Base-by-base conservation (phyloP, 2,113 vertebrate species). In the Pluvialis apricaria region DNA sequence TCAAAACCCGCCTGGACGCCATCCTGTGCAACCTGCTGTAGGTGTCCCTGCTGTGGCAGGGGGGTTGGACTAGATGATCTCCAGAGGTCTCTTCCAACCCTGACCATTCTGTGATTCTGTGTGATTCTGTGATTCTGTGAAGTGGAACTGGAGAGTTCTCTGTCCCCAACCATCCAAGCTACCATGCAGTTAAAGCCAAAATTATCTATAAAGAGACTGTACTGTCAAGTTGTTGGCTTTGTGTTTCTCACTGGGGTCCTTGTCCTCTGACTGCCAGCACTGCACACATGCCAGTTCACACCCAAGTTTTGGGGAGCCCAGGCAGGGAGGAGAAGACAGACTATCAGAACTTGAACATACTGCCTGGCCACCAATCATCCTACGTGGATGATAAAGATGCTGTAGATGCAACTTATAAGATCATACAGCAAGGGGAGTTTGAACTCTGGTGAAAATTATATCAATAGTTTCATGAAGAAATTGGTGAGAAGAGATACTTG, bases 381-480 rank as follows among this genome's bases (percentile, higher is more conserved):
- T 69, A 2, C 1, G 0, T 10, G 11, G 16, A 73, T 65, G 21
- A 42, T 13, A 86, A 61, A 77, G 18, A 40, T 0, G 2, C 32
- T 57, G 6, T 24, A 51, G 25, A 10, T 31, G 38, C 4, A 3
- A 78, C n/a, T 40, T 52, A 6, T 3, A 76, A 51, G 38, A 44
- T 45, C 22, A 17, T 58, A 71, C 71, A 78, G 36, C 36, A 73
- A 90, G 8, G 25, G 34, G 18, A 71, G 10, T 58, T 86, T 17
- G 5, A 75, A 57, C 7, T 28, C 55, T 57, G 19, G 12, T 57
- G 60, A 88, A 88, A 94, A 86, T 21, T n/a, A 9, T 36, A 52
- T 38, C 29, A 57, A 26, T 70, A 15, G n/a, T 83, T 86, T 45
- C 3, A 38, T 58, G 0, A 81, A 78, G 15, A 88, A 83, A 73